A percentile compares a stretch with the other conserved stretches of the same genome.
phyloP scores from a whole-genome alignment of 2,888 invertebrate genomes.

The Schrankia costaestrigalis region DNA sequence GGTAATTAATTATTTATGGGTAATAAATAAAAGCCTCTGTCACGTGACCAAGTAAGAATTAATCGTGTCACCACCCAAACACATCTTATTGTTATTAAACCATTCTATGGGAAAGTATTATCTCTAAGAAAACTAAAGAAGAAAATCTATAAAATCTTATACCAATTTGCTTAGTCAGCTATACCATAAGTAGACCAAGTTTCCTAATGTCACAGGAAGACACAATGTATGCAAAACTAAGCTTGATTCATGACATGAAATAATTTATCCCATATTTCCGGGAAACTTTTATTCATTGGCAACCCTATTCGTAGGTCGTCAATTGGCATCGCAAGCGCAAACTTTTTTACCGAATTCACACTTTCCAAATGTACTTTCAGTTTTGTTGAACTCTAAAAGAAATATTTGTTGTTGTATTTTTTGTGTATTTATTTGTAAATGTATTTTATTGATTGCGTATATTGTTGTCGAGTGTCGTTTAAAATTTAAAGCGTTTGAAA shows the following conservation, averaged over 20 bases:
- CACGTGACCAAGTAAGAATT: too few relatives aligned
- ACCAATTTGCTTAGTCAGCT: too few relatives aligned
- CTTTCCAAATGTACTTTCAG: conserved; percentile 58
- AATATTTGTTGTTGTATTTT: conserved; percentile 32
- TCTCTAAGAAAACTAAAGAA: too few relatives aligned
- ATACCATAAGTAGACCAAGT: too few relatives aligned
- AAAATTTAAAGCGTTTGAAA: conserved; percentile 8
- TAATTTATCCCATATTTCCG: not conserved
- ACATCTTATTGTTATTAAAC: too few relatives aligned
- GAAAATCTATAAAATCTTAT: too few relatives aligned
- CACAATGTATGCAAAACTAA: too few relatives aligned
- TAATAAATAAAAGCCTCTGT: too few relatives aligned
- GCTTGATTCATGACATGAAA: not conserved
- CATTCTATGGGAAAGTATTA: too few relatives aligned
- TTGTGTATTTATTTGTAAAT: conserved; percentile 16
- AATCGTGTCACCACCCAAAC: too few relatives aligned
- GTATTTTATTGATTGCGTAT: conserved; percentile 10
- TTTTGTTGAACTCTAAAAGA: conserved; percentile 45
- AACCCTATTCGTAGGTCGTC: conserved; percentile 20
- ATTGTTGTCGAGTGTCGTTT: conserved; percentile 10
- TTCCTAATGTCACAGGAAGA: too few relatives aligned
- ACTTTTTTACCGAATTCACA: conserved; percentile 49
- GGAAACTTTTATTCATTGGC: conserved; percentile 4
- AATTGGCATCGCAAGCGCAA: conserved; percentile 20
- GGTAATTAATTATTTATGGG: too few relatives aligned